Base-by-base conservation (phyloP, 64 coral and sea anemone species). In the Dendrophyllia cribrosa region DNA sequence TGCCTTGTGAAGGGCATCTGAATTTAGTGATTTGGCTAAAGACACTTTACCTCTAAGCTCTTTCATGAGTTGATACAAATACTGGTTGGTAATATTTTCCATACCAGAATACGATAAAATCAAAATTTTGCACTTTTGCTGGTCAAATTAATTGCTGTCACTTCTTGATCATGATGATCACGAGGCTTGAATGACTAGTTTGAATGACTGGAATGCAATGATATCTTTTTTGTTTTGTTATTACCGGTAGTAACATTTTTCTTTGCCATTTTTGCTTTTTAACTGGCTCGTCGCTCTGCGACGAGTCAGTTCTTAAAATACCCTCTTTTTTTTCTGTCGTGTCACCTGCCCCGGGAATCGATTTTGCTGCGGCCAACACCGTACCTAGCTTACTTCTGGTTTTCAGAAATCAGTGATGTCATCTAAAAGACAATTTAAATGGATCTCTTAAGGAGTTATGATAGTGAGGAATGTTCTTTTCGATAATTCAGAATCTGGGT, bases 61-160 rank as follows among this genome's bases (percentile, higher is more conserved):
- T 3, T 66, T 66, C 21, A 66, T 66, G 62, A 66, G 15, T 66
- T 66, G 62, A 66, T 66, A 66, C 62, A 66, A 66, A 19, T 66
- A 66, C 15, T 66, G 15, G 15, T 20, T 66, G 62, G 4, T 13
- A 66, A 66, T 66, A 66, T 66, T 66, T 66, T 66, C 62, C 21
- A 66, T 66, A 66, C 62, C 62, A 66, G 62, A 66, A 66, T 66
- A 66, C 21, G 62, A 13, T 20, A 66, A 66, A 66, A 66, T 66
- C 7, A 66, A 16, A 20, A 66, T 20, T 66, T 66, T 66, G 62
- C 5, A 66, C 4, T 66, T 66, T 66, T 66, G 62, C 62, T 66
- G 62, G 15, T 66, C 62, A 66, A 66, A 66, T 66, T 13, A 66
- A 66, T 66, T 13, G 62, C 62, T 66, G 12, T 19, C 62, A 66